These are phyloP conservation scores for Oriolus oriolus DNA, from an alignment of 2,113 vertebrate genomes.

Conservation along the genomic window DNA sequence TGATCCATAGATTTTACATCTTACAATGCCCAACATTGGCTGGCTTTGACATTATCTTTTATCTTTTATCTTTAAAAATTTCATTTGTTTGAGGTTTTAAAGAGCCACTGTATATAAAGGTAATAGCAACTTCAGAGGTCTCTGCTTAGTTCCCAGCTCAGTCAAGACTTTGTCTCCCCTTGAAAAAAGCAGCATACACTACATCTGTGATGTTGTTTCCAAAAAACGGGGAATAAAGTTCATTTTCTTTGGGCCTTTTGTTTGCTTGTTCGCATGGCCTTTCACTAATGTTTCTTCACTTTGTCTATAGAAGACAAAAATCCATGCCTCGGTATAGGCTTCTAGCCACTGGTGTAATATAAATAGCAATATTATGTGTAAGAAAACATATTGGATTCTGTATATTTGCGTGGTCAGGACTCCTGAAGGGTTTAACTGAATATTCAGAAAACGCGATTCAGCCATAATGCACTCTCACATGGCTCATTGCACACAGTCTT, in stretches of 20 bases:
- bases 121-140: neutral
- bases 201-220: neutral
- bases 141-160: neutral
- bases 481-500: neutral
- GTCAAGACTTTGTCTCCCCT: neutral
- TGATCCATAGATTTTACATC: neutral
- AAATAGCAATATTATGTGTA: neutral
- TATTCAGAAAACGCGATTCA: neutral
- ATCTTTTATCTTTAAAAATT: neutral
- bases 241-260: neutral
- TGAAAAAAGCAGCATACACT: neutral
- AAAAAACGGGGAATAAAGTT: neutral
- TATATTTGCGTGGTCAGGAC: neutral
- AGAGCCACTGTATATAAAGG: neutral
- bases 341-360: neutral
- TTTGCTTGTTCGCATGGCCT: neutral
- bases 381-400: neutral
- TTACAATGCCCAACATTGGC: neutral
- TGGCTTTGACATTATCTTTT: neutral
- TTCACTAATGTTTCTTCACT: neutral
- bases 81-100: neutral
- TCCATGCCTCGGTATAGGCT: neutral
- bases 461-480: neutral
- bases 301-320: neutral
- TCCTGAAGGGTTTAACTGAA: neutral